These are phyloP conservation scores for Girardinus metallicus DNA, from an alignment of 2,797 vertebrate genomes.

Conservation along the genomic window DNA sequence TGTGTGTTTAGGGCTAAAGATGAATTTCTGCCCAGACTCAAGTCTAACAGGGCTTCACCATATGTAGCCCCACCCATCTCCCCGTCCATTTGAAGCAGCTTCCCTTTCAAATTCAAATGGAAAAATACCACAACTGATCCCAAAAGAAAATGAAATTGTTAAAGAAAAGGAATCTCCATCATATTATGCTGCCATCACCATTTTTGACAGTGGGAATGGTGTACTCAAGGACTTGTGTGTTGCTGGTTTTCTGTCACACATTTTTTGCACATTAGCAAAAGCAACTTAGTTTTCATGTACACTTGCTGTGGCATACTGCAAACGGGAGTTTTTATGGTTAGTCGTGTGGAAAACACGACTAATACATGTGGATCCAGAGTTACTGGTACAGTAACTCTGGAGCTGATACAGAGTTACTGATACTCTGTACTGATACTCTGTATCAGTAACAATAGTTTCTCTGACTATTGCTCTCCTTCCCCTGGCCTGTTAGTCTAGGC, in stretches of 20 bases:
- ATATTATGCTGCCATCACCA: not conserved
- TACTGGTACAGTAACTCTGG: no score
- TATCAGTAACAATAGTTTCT: no score
- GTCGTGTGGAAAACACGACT: not conserved
- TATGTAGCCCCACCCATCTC: not conserved
- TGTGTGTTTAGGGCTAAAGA: not conserved
- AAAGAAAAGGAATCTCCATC: not conserved
- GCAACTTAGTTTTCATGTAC: not conserved
- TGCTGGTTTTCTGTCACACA: not conserved
- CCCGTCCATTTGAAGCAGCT: not conserved
- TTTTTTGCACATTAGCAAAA: not conserved
- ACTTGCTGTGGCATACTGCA: not conserved
- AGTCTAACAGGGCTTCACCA: not conserved
- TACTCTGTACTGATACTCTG: no score
- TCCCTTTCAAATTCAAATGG: not conserved
- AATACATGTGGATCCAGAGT: not conserved
- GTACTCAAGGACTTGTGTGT: not conserved
- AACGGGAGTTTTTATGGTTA: not conserved
- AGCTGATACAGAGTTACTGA: no score
- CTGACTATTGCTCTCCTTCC: not conserved
- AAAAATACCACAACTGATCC: no score
- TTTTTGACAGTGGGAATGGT: not conserved
- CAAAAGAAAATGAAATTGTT: not conserved
- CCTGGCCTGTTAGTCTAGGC: not conserved
- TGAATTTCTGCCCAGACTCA: not conserved